These are phyloP conservation scores for Clivina fossor DNA, from an alignment of 2,888 invertebrate species.

Conservation along the genomic window DNA sequence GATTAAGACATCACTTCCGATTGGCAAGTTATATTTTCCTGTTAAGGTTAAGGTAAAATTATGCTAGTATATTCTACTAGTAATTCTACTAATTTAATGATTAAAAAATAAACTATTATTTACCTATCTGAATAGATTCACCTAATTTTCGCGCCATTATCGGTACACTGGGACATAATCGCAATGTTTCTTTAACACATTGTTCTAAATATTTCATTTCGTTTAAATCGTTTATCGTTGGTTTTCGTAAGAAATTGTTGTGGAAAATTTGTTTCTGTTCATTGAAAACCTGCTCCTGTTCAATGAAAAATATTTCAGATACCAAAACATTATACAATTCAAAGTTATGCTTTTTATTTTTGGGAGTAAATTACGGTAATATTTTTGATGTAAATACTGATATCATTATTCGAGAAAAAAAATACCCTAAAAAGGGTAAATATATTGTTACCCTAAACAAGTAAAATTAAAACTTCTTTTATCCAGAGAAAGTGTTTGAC, in stretches of 20 bases:
- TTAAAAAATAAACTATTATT: slow-evolving; percentile 41
- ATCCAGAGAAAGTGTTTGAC: no score
- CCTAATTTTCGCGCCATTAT: slow-evolving; percentile 62
- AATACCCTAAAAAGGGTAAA: no score
- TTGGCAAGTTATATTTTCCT: slow-evolving; percentile 56
- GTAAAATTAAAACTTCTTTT: no score
- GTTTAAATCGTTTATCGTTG: slow-evolving; percentile 61
- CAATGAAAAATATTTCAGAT: slow-evolving; percentile 36
- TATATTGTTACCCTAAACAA: no score
- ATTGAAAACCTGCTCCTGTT: slow-evolving; percentile 53
- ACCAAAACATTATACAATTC: no score
- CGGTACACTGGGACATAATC: slow-evolving; percentile 69
- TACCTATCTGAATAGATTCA: slow-evolving; percentile 62
- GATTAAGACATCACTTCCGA: slow-evolving; percentile 59
- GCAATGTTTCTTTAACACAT: slow-evolving; percentile 68
- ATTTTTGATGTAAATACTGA: no score
- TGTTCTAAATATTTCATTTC: slow-evolving; percentile 68
- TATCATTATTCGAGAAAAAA: no score
- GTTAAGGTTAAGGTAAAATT: slow-evolving; percentile 34
- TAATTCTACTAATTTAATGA: not conserved
- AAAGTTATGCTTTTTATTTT: no score
- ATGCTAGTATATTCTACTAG: no score
- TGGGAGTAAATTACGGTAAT: no score
- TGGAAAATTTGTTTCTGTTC: slow-evolving; percentile 57
- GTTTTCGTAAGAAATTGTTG: slow-evolving; percentile 53